Evolutionary conservation across 1,140 invertebrate species (phyloP), one percentile per base, ranked within the genome.

Genomic region (Homalodisca vitripennis): DNA sequence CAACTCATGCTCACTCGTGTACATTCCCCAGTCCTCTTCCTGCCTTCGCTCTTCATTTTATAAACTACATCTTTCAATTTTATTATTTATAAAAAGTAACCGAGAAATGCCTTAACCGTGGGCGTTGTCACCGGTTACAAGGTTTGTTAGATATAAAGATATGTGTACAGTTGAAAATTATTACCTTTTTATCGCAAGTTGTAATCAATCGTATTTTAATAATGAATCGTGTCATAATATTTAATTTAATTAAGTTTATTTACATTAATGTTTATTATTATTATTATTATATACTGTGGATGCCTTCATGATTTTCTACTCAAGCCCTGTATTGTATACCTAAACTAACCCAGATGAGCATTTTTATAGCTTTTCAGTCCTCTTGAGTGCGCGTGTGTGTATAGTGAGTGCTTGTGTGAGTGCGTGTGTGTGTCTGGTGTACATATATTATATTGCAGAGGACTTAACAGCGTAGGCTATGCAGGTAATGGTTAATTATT

Each of bases 181-280:
- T 26, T 32, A 66, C 24, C 32, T 27, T 46, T 41, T 46, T 46
- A 66, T 46, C 32, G 34, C 29, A 64, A 26, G 20, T 64, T 46
- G 32, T 46, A 46, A 66, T n/a, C n/a, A n/a, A n/a, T 66, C 32
- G 30, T 32, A 64, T 66, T 66, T 47, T 47, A 66, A 26, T 66
- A 24, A 47, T 46, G 41, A 66, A 66, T 66, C 29, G 55, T 60
- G 55, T 60, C 55, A 66, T 66, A 66, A 66, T 66, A 66, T 66
- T 66, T 66, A 22, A 66, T 27, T 46, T 66, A 32, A 32, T 41
- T 66, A 34, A 64, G 32, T 64, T 64, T 34, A 64, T 64, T 32
- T 64, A 32, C 32, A 64, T 32, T 64, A 24, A 64, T 64, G 6
- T 32, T 24, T 17, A 17, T 64, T 32, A 32, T 24, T 24, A n/a